Evolutionary conservation across 2,113 vertebrate species (phyloP).

Genomic region (Galbula dea): DNA sequence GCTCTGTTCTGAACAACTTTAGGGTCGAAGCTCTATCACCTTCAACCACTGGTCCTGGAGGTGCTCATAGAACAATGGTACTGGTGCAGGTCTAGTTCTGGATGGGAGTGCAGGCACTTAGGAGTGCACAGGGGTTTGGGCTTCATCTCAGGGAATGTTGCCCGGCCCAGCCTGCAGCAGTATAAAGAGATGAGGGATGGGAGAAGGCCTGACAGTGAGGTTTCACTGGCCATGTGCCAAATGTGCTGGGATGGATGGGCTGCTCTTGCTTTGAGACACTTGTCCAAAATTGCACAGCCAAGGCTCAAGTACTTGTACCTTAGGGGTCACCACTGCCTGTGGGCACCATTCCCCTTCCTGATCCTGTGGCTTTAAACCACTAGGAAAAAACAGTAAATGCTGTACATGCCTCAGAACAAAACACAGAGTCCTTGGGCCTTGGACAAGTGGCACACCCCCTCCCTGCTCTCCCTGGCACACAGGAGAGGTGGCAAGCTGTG

Average conservation of each 20-base stretch:
- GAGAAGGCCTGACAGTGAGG: not conserved
- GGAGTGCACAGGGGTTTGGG: not conserved
- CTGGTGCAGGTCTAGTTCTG: not conserved
- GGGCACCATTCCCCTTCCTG: not conserved
- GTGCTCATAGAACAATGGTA: not conserved
- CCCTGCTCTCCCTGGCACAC: not conserved
- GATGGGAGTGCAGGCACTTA: not conserved
- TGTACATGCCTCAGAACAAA: not conserved
- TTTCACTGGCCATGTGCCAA: not conserved
- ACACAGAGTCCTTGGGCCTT: not conserved
- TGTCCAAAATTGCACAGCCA: not conserved
- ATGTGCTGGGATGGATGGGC: not conserved
- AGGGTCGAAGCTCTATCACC: not conserved
- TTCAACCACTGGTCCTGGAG: not conserved
- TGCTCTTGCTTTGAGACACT: not conserved
- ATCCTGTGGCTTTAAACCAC: not conserved
- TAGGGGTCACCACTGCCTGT: accelerated
- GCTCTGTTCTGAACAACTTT: not conserved
- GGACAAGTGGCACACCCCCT: not conserved
- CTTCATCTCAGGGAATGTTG: not conserved
- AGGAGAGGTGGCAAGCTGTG: not conserved
- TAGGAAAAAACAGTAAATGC: not conserved
- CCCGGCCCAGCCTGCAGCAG: not conserved
- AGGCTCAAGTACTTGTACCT: not conserved
- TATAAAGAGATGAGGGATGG: not conserved